Conservation (phyloP, 2,797 vertebrate species). For the Enteromius afrohamiltoni region DNA sequence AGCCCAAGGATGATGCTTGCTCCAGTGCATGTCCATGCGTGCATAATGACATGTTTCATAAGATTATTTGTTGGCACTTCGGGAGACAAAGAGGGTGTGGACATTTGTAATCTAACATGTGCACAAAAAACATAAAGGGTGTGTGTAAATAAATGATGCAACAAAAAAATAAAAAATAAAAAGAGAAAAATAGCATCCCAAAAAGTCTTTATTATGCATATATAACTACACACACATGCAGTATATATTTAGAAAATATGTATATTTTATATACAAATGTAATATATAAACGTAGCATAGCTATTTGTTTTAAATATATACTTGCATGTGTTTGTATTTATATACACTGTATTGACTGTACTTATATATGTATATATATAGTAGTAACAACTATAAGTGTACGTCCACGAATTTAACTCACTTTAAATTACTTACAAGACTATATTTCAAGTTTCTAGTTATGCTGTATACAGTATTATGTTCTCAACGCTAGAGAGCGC, state of each 20-base stretch:
- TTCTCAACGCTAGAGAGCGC: neutral
- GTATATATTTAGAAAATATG: no score
- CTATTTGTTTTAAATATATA: no score
- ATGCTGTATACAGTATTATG: neutral
- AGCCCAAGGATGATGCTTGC: neutral
- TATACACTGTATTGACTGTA: no score
- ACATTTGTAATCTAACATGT: neutral
- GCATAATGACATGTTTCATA: neutral
- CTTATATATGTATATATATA: no score
- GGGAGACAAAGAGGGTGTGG: neutral
- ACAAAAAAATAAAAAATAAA: no score
- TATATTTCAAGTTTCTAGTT: neutral
- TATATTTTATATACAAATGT: neutral
- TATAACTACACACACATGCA: no score
- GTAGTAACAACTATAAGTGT: no score
- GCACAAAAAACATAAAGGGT: neutral
- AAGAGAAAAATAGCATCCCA: no score
- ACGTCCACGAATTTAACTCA: neutral
- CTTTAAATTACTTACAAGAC: neutral
- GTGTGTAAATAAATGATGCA: neutral
- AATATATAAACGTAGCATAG: no score
- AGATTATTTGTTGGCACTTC: neutral
- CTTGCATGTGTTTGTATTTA: no score
- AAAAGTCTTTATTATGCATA: no score
- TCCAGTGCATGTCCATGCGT: neutral